Evolutionary conservation across 2,888 invertebrate genomes (phyloP).

Genomic region (Anagyrus pseudococci): DNA sequence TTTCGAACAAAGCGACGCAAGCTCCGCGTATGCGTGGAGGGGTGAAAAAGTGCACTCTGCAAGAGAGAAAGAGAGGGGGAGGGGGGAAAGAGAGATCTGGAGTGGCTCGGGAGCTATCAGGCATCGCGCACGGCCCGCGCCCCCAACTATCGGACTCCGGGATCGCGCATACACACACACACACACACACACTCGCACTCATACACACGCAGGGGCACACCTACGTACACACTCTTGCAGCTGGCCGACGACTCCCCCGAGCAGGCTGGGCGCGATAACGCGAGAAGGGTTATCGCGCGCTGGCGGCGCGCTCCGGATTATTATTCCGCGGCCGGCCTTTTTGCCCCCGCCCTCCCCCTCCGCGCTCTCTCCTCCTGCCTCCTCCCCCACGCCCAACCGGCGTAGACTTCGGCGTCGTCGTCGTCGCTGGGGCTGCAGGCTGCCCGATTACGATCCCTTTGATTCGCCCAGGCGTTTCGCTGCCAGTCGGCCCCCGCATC

Average conservation of each 20-base stretch:
- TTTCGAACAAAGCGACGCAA: too few relatives aligned
- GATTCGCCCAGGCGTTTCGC: too few relatives aligned
- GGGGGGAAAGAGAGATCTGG: background rate
- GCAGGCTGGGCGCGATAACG: slow-evolving; percentile 51
- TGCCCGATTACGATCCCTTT: slow-evolving; percentile 53
- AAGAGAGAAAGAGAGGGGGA: too few relatives aligned
- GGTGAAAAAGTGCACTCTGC: too few relatives aligned
- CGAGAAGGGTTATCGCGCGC: slow-evolving; percentile 60
- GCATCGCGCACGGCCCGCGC: background rate
- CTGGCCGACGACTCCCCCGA: slow-evolving; percentile 47
- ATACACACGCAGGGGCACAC: background rate
- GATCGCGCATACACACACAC: background rate
- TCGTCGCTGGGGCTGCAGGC: slow-evolving; percentile 19
- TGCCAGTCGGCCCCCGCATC: background rate
- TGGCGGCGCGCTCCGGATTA: slow-evolving; percentile 43
- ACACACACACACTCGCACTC: background rate
- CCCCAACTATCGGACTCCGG: too few relatives aligned
- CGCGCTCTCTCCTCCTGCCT: slow-evolving; percentile 29
- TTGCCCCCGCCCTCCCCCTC: slow-evolving; percentile 32
- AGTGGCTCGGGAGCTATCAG: background rate
- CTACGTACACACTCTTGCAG: slow-evolving; percentile 7
- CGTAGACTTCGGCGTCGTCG: slow-evolving; percentile 19
- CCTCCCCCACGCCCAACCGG: slow-evolving; percentile 20
- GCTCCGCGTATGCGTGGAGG: too few relatives aligned
- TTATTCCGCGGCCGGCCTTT: slow-evolving; percentile 42